Evolutionary conservation across 1,140 invertebrate species (phyloP), one percentile per base, ranked within the genome.

Genomic region (Maniola jurtina): DNA sequence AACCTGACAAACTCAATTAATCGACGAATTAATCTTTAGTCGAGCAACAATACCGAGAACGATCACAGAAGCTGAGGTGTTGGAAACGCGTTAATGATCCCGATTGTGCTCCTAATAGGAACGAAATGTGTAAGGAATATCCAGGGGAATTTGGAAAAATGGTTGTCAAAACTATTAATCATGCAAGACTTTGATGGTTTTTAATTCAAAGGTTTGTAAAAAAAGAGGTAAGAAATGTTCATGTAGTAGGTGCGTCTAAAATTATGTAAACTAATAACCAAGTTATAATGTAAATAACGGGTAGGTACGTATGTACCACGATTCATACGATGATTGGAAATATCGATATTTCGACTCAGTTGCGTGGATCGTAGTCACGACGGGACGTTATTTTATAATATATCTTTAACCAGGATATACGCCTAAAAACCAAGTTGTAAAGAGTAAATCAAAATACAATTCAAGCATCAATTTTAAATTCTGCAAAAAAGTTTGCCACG

Each of bases 1-100:
- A 60, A 72, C 65, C 79, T 79, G 77, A 82, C 79, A 77, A 76
- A 72, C 77, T 70, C 70, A 80, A 80, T 80, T 81, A 86, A 89
- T 83, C 77, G 76, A 83, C 70, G 66, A 83, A 79, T 80, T 81
- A 83, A 83, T 84, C 76, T 79, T 63, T 73, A 76, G 52, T 61
- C 52, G 36, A 66, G 52, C 65, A 57, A 67, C 76, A 79, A 81
- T 74, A 77, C 64, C 72, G 47, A 54, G 64, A 66, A 60, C 54
- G 50, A 66, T 66, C 15, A 47, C 64, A 62, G 34, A 36, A 58
- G 59, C 14, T 10, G 15, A 16, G 38, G 8, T 25, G 36, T 40
- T 36, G 11, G 59, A 55, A 57, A 57, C 35, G 36, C 34, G 33
- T 42, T 56, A 55, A 50, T 63, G 13, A n/a, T 8, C 11, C 10